Percentiles rank a stretch among this genome's conserved stretches.
Evolutionary conservation across 2,888 invertebrate genomes (phyloP).

Genomic region (Calephelis perditalis): DNA sequence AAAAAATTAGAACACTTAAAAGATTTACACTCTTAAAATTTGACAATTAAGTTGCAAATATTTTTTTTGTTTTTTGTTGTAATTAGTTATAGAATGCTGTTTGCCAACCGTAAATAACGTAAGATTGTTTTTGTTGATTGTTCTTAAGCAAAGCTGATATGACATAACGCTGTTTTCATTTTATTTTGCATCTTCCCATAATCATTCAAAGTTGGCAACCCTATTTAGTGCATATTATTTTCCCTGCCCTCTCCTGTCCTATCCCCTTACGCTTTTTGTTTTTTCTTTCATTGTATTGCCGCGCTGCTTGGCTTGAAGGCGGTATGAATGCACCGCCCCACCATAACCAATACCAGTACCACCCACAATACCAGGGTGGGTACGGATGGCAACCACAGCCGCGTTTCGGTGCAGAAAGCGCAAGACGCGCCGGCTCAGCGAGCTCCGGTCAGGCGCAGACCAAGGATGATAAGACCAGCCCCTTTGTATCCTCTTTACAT

Average conservation of each 20-base stretch:
- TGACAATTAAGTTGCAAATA: too few species aligned
- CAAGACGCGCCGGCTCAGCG: constrained; percentile 46
- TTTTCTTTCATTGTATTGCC: constrained; percentile 78
- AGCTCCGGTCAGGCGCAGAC: constrained; percentile 42
- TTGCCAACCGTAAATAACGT: not conserved
- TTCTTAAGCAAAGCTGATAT: constrained; percentile 6
- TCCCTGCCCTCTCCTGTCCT: constrained; percentile 56
- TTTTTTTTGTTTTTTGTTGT: too few species aligned
- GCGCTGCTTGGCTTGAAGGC: constrained; percentile 77
- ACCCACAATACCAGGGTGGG: constrained; percentile 70
- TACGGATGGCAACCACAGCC: constrained; percentile 56
- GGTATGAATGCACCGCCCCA: constrained; percentile 78
- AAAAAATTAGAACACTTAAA: too few species aligned
- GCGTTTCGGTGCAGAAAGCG: constrained; percentile 75
- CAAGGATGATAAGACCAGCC: constrained; percentile 85
- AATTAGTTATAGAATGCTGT: not conserved
- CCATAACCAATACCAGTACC: constrained; percentile 77
- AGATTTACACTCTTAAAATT: too few species aligned
- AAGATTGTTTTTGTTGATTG: constrained; percentile 7
- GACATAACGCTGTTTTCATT: constrained; percentile 5
- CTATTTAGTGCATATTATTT: constrained; percentile 53
- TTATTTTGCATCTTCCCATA: constrained; percentile 1
- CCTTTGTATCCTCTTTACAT: constrained; percentile 92
- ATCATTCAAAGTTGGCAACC: constrained; percentile 21
- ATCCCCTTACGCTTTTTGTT: constrained; percentile 72